Evolutionary conservation across 2,888 invertebrate species (phyloP).

Genomic region (Ophioninae sp.): DNA sequence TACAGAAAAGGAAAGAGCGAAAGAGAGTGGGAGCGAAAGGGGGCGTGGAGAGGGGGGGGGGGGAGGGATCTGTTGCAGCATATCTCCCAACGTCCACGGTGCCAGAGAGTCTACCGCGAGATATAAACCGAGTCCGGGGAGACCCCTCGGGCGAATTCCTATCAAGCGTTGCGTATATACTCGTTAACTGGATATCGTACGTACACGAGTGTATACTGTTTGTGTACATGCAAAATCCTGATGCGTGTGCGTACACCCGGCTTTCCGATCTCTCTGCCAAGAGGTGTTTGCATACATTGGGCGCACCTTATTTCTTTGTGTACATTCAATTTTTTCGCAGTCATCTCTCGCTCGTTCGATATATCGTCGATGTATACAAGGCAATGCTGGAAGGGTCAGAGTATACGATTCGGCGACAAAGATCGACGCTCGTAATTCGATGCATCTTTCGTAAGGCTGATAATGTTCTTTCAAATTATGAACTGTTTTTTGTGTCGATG

Average conservation of each 20-base stretch:
- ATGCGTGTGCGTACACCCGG: slow-evolving; percentile 33
- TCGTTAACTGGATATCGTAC: slow-evolving; percentile 59
- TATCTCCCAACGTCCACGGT: slow-evolving; percentile 71
- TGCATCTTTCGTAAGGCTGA: no score
- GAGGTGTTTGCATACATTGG: slow-evolving; percentile 54
- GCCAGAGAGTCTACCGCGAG: slow-evolving; percentile 73
- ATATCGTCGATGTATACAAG: slow-evolving; percentile 30
- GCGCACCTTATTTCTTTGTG: slow-evolving; percentile 57
- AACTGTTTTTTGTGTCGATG: no score
- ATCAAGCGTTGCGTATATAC: slow-evolving; percentile 60
- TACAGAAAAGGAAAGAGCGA: not conserved
- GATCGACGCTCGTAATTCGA: no score
- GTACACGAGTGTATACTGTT: slow-evolving; percentile 30
- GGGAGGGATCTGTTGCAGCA: slow-evolving; percentile 65
- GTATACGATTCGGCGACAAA: no score
- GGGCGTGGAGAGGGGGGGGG: not conserved
- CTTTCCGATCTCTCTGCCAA: slow-evolving; percentile 39
- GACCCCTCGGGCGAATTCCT: slow-evolving; percentile 64
- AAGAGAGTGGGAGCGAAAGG: not conserved
- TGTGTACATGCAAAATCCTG: slow-evolving; percentile 23
- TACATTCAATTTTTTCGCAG: slow-evolving; percentile 50
- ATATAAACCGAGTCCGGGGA: slow-evolving; percentile 54
- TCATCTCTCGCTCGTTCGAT: slow-evolving; percentile 33
- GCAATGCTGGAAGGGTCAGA: not conserved
- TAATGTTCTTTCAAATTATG: no score